Conservation (phyloP, 2,888 invertebrate species). For the Tiliacea aurago region DNA sequence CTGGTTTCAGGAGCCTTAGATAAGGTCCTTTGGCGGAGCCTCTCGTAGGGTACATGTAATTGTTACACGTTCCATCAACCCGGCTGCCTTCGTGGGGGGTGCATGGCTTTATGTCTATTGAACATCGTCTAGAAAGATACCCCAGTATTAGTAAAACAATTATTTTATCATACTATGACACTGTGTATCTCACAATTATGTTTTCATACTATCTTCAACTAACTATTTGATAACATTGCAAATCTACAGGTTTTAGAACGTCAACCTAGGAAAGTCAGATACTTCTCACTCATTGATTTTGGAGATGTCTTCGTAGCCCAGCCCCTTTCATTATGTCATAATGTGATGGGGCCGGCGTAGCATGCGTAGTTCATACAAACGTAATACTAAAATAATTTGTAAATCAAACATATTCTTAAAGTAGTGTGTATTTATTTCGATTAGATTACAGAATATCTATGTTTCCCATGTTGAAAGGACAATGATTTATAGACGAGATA, state of each 20-base stretch:
- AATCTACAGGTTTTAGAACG: not conserved
- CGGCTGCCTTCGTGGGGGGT: slow-evolving; percentile 81
- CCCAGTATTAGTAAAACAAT: not conserved
- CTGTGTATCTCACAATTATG: not conserved
- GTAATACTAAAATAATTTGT: too few relatives aligned
- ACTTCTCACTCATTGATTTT: not conserved
- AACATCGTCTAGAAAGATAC: slow-evolving; percentile 72
- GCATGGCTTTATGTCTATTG: slow-evolving; percentile 77
- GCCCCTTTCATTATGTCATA: not conserved
- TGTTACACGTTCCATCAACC: slow-evolving; percentile 82
- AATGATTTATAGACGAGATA: too few relatives aligned
- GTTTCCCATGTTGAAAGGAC: too few relatives aligned
- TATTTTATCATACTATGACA: not conserved
- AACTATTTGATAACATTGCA: not conserved
- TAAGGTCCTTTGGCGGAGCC: slow-evolving; percentile 81
- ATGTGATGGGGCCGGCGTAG: too few relatives aligned
- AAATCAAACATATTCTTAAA: too few relatives aligned
- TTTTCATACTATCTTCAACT: not conserved
- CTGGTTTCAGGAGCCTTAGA: slow-evolving; percentile 76
- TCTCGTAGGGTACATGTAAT: slow-evolving; percentile 76
- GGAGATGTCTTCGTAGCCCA: not conserved
- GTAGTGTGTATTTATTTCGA: too few relatives aligned
- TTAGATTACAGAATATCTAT: too few relatives aligned
- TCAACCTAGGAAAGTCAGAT: not conserved
- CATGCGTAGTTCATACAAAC: too few relatives aligned